Base-by-base conservation (phyloP, 1,140 invertebrate species). In the Drosophila sechellia region DNA sequence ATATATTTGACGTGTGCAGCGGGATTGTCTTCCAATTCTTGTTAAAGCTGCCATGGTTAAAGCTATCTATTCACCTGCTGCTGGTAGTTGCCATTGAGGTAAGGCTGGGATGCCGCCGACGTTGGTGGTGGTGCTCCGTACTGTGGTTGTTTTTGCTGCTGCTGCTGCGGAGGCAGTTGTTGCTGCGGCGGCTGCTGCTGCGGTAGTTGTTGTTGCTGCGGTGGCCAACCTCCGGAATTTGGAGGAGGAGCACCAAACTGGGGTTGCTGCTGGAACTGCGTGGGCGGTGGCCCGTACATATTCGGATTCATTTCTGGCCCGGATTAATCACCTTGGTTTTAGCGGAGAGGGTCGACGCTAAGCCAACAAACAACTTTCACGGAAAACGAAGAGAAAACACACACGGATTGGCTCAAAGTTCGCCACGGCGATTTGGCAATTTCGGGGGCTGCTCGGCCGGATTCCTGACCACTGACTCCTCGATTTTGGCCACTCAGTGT, bases 21-120 rank as follows among this genome's bases (percentile, higher is more conserved):
- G 2, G 13, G 37, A 13, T 45, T 13, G 5, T 13, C 0, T 1
- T 17, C 8, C 10, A 12, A 10, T 43, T 15, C 42, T 43, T 20
- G 2, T 11, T 8, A 11, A 31, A 10, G 31, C 31, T 31, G 8
- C 8, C 31, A 31, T 31, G 17, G 2, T 25, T 25, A 22, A 13
- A 10, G 46, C 3, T 15, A n/a, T 25, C 8, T 40, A 42, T 35
- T 80, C 59, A 92, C 90, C 90, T 92, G 90, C 89, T 92, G 90
- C 52, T 89, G 83, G 75, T 92, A 92, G 53, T 92, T 92, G 37
- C 90, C 90, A 65, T 92, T 92, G 15, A 92, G 70, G 45, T 74
- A 81, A 11, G 81, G 46, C 42, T 86, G 86, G 37, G 61, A 50
- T 5, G 76, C 74, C 34, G 74, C 54, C 27, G 84, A 75, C 52